Evolutionary conservation across 2,113 vertebrate species (phyloP).

Genomic region (Nothocercus julius): DNA sequence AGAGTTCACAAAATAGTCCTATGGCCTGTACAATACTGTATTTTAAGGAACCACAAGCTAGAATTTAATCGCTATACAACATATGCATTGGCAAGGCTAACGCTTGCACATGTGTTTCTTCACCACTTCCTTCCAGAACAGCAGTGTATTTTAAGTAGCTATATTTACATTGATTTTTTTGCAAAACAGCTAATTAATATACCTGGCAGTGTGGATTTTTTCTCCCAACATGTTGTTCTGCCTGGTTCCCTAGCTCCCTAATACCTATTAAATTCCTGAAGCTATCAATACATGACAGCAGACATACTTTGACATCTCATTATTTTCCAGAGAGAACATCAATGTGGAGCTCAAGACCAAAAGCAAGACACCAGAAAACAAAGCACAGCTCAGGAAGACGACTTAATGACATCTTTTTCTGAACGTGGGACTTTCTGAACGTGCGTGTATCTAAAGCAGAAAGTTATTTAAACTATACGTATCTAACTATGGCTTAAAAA

Average conservation of each 20-base stretch:
- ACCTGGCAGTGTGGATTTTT: neutral
- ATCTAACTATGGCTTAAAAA: neutral
- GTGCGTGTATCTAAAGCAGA: neutral
- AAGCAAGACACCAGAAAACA: neutral
- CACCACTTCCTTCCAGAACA: neutral
- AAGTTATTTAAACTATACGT: neutral
- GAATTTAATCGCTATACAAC: neutral
- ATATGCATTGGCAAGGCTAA: neutral
- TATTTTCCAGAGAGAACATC: neutral
- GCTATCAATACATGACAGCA: neutral
- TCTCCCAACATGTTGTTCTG: neutral
- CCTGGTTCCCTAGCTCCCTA: neutral
- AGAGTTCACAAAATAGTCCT: neutral
- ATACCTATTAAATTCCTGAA: neutral
- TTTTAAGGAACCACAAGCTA: neutral
- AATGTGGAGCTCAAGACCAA: neutral
- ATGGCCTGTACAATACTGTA: neutral
- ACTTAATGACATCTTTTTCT: neutral
- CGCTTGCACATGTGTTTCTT: neutral
- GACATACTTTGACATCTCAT: neutral
- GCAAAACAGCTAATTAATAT: neutral
- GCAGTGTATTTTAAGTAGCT: neutral
- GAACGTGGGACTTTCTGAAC: neutral
- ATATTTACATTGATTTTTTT: neutral
- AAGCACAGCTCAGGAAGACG: neutral